These are phyloP conservation scores for Onchidella celtica DNA, from an alignment of 2,888 invertebrate species.

Conservation along the genomic window DNA sequence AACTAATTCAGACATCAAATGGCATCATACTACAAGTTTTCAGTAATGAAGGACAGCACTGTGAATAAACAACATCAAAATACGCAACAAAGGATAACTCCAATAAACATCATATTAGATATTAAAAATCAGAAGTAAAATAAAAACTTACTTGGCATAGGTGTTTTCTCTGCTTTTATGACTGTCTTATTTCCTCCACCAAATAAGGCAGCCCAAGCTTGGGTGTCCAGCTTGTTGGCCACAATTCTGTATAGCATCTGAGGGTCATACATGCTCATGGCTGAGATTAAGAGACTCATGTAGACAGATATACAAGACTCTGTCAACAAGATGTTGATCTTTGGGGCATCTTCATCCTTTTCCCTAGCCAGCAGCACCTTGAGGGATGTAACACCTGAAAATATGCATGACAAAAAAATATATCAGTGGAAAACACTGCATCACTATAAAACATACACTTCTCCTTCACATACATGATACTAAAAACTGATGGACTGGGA, in stretches of 20 bases:
- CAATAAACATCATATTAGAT: too few species aligned
- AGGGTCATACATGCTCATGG: constrained; percentile 94
- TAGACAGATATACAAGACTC: constrained; percentile 97
- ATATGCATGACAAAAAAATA: too few species aligned
- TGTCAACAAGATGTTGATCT: constrained; percentile 92
- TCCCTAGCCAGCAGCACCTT: constrained; percentile 94
- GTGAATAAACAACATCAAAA: too few species aligned
- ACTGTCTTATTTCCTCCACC: constrained; percentile 81
- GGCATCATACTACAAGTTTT: too few species aligned
- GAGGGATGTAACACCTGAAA: constrained; percentile 92
- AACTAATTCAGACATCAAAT: too few species aligned
- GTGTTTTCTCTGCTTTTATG: constrained; percentile 48
- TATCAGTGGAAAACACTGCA: too few species aligned
- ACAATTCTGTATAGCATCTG: constrained; percentile 89
- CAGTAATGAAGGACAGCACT: too few species aligned
- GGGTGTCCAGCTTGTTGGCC: constrained; percentile 89
- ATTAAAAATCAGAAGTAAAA: too few species aligned
- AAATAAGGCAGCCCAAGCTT: constrained; percentile 85
- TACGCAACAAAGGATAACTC: too few species aligned
- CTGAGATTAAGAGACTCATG: constrained; percentile 94
- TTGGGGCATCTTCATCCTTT: constrained; percentile 96
- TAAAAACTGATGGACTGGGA: background rate
- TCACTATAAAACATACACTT: too few species aligned
- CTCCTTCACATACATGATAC: too few species aligned
- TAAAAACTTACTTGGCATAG: constrained; percentile 48